These are phyloP conservation scores for Acestrorhynchus altus DNA, from an alignment of 2,797 vertebrate genomes.

Conservation along the genomic window DNA sequence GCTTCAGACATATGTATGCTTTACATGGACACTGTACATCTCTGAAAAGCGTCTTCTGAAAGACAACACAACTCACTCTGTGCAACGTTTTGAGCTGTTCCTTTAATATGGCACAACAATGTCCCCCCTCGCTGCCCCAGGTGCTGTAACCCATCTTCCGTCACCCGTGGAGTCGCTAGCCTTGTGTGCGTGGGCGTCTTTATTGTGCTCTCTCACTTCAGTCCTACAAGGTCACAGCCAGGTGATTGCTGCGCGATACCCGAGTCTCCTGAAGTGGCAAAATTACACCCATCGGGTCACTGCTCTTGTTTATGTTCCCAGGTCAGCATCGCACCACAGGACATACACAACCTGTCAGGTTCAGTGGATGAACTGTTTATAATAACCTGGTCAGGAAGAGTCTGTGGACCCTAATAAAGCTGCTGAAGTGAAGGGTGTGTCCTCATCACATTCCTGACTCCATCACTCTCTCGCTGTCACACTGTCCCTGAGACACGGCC, in stretches of 20 bases:
- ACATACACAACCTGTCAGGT: not conserved
- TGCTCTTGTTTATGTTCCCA: not conserved
- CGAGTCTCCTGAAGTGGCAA: constrained; percentile 5
- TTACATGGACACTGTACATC: constrained; percentile 72
- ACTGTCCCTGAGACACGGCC: not conserved
- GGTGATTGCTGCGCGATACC: constrained; percentile 6
- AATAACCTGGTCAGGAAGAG: not conserved
- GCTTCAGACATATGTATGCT: constrained; percentile 76
- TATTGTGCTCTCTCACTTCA: constrained; percentile 29
- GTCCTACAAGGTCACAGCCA: constrained; percentile 7
- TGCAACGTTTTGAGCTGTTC: constrained; percentile 1
- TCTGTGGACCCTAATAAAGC: not conserved
- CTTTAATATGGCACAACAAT: not conserved
- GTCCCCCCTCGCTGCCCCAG: not conserved
- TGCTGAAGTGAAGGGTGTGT: not conserved
- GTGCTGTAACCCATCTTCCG: constrained; percentile 1
- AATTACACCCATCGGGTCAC: constrained; percentile 5
- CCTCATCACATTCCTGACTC: constrained; percentile 9
- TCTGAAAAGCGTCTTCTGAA: constrained; percentile 59
- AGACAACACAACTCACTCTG: constrained; percentile 20
- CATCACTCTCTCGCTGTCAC: not conserved
- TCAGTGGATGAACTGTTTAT: not conserved
- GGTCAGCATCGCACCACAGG: not conserved
- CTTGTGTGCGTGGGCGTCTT: constrained; percentile 9
- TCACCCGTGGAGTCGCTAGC: constrained; percentile 8